Conservation (phyloP, 1,140 invertebrate species). For the Augochlora pura region DNA sequence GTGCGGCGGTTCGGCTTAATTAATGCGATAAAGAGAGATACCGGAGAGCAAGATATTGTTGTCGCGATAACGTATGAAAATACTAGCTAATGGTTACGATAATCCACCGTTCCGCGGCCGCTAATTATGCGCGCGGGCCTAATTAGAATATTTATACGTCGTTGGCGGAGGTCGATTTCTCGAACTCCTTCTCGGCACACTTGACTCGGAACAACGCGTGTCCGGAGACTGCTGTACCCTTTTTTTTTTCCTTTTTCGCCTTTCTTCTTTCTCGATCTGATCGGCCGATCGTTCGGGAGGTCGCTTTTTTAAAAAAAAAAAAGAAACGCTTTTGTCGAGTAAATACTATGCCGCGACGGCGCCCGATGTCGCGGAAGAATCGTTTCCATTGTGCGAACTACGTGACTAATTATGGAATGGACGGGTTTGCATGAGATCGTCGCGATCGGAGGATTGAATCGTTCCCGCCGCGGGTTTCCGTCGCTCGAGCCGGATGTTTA, state of each 20-base stretch:
- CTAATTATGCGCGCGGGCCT: constrained; percentile 32
- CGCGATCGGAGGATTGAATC: neutral
- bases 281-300: neutral
- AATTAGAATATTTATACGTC: constrained; percentile 39
- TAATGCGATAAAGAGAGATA: constrained; percentile 42
- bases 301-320: too few species aligned
- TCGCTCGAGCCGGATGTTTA: neutral
- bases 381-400: neutral
- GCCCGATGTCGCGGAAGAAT: neutral
- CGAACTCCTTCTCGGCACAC: constrained; percentile 16
- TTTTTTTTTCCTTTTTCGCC: neutral
- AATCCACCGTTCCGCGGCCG: constrained; percentile 12
- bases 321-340: neutral
- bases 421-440: constrained; percentile 1
- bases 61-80: constrained; percentile 40
- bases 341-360: neutral
- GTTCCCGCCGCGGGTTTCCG: neutral
- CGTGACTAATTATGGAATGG: neutral
- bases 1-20: constrained; percentile 19
- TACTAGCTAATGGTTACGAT: constrained; percentile 15
- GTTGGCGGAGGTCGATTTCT: constrained; percentile 9
- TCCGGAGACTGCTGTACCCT: neutral
- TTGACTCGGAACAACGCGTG: neutral
- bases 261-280: neutral
- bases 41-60: constrained; percentile 34